A percentile compares a stretch with the other conserved stretches of the same genome.
phyloP scores from a whole-genome alignment of 2,888 invertebrate species.

The Andrena dorsata region DNA sequence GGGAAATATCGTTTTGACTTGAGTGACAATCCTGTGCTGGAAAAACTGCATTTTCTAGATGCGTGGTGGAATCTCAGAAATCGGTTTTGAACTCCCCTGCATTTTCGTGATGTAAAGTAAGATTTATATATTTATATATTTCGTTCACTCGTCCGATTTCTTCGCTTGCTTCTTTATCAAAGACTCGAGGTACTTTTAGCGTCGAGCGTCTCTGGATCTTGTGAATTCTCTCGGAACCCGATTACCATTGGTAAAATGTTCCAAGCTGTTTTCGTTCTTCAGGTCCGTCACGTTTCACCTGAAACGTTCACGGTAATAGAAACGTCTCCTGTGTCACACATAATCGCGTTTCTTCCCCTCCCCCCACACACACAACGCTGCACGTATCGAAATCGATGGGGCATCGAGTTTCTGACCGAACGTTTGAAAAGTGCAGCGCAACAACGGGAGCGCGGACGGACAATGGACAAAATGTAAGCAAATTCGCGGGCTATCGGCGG shows the following conservation, averaged over 20 bases:
- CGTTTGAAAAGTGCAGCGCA: neutral
- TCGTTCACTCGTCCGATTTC: neutral
- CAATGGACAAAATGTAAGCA: neutral
- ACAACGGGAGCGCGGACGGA: neutral
- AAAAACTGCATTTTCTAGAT: constrained; percentile 4
- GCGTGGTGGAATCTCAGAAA: neutral
- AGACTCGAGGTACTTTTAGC: neutral
- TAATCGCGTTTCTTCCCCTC: constrained; percentile 27
- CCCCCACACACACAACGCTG: neutral
- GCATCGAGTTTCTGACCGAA: constrained; percentile 1
- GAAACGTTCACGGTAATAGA: neutral
- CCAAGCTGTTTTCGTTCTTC: neutral
- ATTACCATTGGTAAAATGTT: constrained; percentile 1
- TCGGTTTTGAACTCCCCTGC: too few species aligned
- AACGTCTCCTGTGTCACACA: neutral
- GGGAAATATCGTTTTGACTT: constrained; percentile 45
- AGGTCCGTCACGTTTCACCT: neutral
- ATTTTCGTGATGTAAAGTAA: too few species aligned
- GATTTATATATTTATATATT: too few species aligned
- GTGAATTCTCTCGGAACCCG: neutral
- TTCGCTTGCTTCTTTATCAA: neutral
- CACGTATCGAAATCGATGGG: neutral
- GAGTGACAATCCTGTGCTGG: constrained; percentile 23
- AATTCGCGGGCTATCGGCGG: constrained; percentile 24
- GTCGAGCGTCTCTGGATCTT: constrained; percentile 7